Conservation (phyloP, 2,888 invertebrate genomes). For the Drosophila incognita region DNA sequence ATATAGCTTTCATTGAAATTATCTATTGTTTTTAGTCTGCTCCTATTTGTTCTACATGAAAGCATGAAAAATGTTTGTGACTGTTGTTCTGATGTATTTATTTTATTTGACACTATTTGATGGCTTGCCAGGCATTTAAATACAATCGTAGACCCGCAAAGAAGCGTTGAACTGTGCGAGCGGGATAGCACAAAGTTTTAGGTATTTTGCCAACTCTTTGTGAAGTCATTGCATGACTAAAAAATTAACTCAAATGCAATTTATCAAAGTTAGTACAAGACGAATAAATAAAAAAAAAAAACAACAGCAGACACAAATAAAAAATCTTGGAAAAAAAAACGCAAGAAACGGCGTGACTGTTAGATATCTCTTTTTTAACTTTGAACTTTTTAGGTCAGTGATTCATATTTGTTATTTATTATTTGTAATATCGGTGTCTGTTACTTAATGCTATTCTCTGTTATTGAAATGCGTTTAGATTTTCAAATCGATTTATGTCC, state of each 20-base stretch:
- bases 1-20: background rate
- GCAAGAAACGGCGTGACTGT: background rate
- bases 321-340: background rate
- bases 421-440: background rate
- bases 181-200: constrained; percentile 15
- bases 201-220: constrained; percentile 8
- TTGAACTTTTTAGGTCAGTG: background rate
- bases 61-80: background rate
- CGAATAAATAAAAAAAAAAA: constrained; percentile 19
- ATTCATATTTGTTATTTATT: background rate
- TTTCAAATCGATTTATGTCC: background rate
- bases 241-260: constrained; percentile 54
- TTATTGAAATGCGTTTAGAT: background rate
- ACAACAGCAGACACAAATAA: background rate
- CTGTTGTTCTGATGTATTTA: constrained; percentile 37
- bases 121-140: constrained; percentile 42
- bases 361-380: constrained; percentile 8
- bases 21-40: background rate
- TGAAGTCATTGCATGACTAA: constrained; percentile 23
- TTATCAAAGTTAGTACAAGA: constrained; percentile 50
- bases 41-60: constrained; percentile 5
- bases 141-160: constrained; percentile 52
- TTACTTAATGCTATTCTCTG: background rate
- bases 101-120: constrained; percentile 64
- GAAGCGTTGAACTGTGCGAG: constrained; percentile 66